Conservation (phyloP, 2,113 vertebrate genomes). For the Formicarius rufipectus region DNA sequence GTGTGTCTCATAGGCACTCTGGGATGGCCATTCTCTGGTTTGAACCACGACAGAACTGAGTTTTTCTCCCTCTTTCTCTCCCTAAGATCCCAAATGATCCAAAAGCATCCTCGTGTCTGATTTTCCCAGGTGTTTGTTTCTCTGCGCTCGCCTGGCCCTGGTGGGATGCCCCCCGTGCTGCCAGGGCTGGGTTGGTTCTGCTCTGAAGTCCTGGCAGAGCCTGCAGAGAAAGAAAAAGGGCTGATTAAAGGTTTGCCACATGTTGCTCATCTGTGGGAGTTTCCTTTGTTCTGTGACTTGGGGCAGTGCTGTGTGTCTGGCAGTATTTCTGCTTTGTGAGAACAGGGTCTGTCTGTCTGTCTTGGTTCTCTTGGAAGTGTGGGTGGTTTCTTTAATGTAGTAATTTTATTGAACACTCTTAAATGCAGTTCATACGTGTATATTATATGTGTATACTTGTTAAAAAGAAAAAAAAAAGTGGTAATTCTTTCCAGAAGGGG, state of each 20-base stretch:
- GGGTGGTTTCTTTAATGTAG: slow-evolving; percentile 62
- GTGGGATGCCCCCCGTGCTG: background rate
- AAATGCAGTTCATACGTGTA: slow-evolving; percentile 61
- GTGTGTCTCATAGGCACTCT: background rate
- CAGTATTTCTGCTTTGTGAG: slow-evolving; percentile 27
- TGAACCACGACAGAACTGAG: too few species aligned
- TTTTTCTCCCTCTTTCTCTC: too few species aligned
- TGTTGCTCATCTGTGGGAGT: slow-evolving; percentile 51
- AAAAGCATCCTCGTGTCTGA: too few species aligned
- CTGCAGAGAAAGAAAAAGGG: background rate
- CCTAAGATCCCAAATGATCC: too few species aligned
- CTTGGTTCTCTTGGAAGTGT: slow-evolving; percentile 15
- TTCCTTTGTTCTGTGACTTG: slow-evolving; percentile 31
- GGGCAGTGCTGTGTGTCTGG: background rate
- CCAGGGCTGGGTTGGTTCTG: slow-evolving; percentile 26
- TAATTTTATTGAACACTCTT: slow-evolving; percentile 63
- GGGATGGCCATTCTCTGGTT: too few species aligned
- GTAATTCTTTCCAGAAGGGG: slow-evolving; percentile 60
- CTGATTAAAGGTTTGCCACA: slow-evolving; percentile 59
- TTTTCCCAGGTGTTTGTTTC: too few species aligned
- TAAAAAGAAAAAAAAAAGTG: background rate
- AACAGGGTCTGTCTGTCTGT: background rate
- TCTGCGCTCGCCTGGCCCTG: too few species aligned
- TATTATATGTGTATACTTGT: slow-evolving; percentile 57
- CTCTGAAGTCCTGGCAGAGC: background rate